Conservation (phyloP, 37 sponge, comb jelly and placozoan species). For the Petrosia ficiformis region DNA sequence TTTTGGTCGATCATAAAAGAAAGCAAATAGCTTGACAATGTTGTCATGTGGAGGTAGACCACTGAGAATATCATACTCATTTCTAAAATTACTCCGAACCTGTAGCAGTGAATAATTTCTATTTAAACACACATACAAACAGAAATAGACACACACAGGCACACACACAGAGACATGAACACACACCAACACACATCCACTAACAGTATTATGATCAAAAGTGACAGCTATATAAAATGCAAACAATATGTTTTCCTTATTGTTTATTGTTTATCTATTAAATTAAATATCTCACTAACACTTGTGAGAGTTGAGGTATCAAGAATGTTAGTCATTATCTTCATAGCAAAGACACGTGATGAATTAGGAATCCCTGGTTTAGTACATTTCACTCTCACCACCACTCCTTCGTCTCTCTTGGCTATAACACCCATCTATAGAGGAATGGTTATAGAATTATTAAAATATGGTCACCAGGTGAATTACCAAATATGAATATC, state of each 20-base stretch:
- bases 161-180: too few species aligned
- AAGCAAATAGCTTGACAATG: slow-evolving; percentile 83
- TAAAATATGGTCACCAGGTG: too few species aligned
- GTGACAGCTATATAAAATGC: too few species aligned
- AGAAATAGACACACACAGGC: too few species aligned
- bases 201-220: too few species aligned
- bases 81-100: slow-evolving; percentile 57
- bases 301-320: slow-evolving; percentile 42
- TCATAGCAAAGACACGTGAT: slow-evolving; percentile 65
- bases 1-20: slow-evolving; percentile 78
- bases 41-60: slow-evolving; percentile 75
- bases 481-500: too few species aligned
- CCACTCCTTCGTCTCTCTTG: slow-evolving; percentile 39
- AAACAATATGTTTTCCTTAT: too few species aligned
- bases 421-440: slow-evolving; percentile 42
- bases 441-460: background rate
- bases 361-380: slow-evolving; percentile 32
- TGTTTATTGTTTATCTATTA: too few species aligned
- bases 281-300: slow-evolving; percentile 27
- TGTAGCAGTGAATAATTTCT: slow-evolving; percentile 5
- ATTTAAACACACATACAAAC: too few species aligned
- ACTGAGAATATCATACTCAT: slow-evolving; percentile 84
- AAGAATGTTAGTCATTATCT: slow-evolving; percentile 64
- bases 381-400: slow-evolving; percentile 53
- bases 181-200: too few species aligned